Evolutionary conservation across 2,113 vertebrate species (phyloP).

Genomic region (Ahaetulla prasina): DNA sequence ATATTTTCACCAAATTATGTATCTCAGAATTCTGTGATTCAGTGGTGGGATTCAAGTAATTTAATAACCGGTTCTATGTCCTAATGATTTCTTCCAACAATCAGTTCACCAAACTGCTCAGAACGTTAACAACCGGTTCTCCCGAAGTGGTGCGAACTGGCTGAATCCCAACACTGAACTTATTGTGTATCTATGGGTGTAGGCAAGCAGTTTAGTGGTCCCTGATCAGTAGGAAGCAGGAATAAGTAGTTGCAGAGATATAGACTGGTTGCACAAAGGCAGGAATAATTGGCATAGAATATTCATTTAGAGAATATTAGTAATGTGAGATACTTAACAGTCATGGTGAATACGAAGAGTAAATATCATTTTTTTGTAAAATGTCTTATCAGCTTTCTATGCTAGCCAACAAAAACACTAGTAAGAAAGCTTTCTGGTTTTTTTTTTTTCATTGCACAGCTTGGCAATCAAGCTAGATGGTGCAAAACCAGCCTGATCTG

Average conservation of each 20-base stretch:
- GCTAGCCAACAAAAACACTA: background rate
- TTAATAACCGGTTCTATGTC: no score
- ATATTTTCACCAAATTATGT: background rate
- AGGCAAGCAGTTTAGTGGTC: no score
- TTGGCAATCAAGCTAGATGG: background rate
- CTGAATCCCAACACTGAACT: no score
- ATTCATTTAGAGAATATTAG: background rate
- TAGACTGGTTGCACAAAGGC: background rate
- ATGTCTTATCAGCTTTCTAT: background rate
- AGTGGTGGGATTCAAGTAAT: no score
- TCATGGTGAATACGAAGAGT: background rate
- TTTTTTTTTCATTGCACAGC: background rate
- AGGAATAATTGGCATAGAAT: background rate
- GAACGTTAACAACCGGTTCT: no score
- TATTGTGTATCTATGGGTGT: background rate
- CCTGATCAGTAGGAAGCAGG: background rate
- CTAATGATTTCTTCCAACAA: no score
- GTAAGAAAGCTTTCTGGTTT: background rate
- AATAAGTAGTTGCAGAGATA: background rate
- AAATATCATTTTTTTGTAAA: background rate
- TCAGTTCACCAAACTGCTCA: no score
- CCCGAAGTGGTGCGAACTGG: no score
- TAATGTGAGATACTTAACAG: no score
- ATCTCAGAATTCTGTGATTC: background rate
- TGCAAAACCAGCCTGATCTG: background rate